phyloP scores from a whole-genome alignment of 2,888 invertebrate species.

The Agrilus cyanescens region DNA sequence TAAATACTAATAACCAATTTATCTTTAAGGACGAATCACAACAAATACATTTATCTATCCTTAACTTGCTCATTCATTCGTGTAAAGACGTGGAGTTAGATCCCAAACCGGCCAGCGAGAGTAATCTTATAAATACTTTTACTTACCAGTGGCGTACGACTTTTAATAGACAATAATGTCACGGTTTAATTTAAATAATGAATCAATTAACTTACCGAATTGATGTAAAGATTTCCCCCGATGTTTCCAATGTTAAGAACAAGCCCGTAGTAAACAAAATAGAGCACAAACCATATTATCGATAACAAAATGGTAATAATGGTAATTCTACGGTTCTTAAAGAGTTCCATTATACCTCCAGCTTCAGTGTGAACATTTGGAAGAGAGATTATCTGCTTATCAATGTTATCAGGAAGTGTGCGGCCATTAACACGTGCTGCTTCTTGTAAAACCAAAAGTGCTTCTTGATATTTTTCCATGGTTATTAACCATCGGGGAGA shows the following conservation, averaged over 20 bases:
- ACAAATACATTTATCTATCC: too few species aligned
- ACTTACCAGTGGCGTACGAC: too few species aligned
- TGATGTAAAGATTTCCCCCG: slow-evolving; percentile 62
- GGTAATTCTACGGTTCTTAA: slow-evolving; percentile 50
- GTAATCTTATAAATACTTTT: too few species aligned
- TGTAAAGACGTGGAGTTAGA: too few species aligned
- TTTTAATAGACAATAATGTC: too few species aligned
- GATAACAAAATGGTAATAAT: slow-evolving; percentile 60
- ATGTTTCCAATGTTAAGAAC: slow-evolving; percentile 63
- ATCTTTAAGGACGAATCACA: too few species aligned
- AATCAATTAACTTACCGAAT: slow-evolving; percentile 43
- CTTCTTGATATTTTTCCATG: slow-evolving; percentile 59
- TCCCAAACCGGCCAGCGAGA: too few species aligned
- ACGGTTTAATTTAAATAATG: too few species aligned
- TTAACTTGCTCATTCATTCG: too few species aligned
- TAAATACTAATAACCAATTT: background rate
- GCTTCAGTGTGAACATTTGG: slow-evolving; percentile 32
- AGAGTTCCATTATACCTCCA: slow-evolving; percentile 51
- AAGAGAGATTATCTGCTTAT: slow-evolving; percentile 49
- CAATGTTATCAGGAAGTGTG: slow-evolving; percentile 53
- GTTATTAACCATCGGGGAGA: slow-evolving; percentile 68
- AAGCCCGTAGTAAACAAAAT: slow-evolving; percentile 67
- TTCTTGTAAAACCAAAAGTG: slow-evolving; percentile 49
- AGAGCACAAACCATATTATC: slow-evolving; percentile 65
- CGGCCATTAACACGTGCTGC: slow-evolving; percentile 55